Evolutionary conservation across 2,888 invertebrate genomes (phyloP).

Genomic region (Prenolepis imparis): DNA sequence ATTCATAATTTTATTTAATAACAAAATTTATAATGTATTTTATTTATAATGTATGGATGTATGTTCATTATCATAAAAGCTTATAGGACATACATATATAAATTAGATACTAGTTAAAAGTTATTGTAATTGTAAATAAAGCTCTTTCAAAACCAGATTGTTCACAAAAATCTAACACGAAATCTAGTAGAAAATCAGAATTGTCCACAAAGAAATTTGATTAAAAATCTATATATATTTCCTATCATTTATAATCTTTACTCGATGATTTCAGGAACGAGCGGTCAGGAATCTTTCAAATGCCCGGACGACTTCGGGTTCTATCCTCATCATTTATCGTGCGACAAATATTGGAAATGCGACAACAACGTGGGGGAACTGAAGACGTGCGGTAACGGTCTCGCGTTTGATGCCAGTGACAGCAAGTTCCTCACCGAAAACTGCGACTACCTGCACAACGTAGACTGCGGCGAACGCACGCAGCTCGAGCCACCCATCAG

Average conservation of each 20-base stretch:
- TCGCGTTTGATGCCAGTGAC: slow-evolving; percentile 96
- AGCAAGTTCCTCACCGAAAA: slow-evolving; percentile 96
- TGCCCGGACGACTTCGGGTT: slow-evolving; percentile 98
- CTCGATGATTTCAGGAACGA: slow-evolving; percentile 79
- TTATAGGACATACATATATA: background rate
- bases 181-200: background rate
- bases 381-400: slow-evolving; percentile 97
- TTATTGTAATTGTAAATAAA: no score
- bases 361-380: slow-evolving; percentile 95
- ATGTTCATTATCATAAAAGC: background rate
- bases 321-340: slow-evolving; percentile 95
- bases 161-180: background rate
- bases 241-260: background rate
- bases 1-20: background rate
- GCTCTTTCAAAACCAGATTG: background rate
- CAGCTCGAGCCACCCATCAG: slow-evolving; percentile 95
- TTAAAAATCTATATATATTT: background rate
- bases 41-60: background rate
- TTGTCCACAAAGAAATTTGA: background rate
- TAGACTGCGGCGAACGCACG: slow-evolving; percentile 95
- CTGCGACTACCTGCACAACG: slow-evolving; percentile 98
- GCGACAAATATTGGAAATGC: slow-evolving; percentile 98
- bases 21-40: background rate
- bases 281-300: slow-evolving; percentile 94
- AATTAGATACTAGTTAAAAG: background rate